Evolutionary conservation across 2,797 vertebrate genomes (phyloP), one percentile per base, ranked within the genome.

Genomic region (Fistularia commersonii): DNA sequence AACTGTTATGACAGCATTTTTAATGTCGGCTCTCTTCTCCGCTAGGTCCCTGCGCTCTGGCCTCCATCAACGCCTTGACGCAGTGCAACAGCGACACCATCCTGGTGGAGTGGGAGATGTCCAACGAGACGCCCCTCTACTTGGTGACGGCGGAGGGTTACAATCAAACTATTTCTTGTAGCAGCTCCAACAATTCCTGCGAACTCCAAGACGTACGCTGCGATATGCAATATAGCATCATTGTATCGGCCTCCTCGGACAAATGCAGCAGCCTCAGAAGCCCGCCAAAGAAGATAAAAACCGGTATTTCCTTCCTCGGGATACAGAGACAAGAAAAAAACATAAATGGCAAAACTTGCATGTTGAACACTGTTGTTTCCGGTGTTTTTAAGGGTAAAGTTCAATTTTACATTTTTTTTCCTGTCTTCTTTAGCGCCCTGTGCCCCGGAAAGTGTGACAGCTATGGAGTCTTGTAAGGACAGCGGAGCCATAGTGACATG

Each of bases 201-300:
- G 51, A 62, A 23, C 85, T 93, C 36, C 8, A 14, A 0, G 63
- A 51, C 1, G 45, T 52, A 0, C 57, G 13, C 36, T 93, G 92
- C 32, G 89, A 70, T 54, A 80, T 69, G 47, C 61, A 76, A 3
- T 93, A 92, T 51, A 86, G 70, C 52, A 41, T 92, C 69, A 86
- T 88, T 1, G 85, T 92, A 3, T 84, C 89, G 2, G 54, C 85
- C 1, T 80, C 86, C 7, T 91, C 88, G 2, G 74, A 87, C 70
- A 89, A 88, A 65, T 93, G 91, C 86, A 88, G 73, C 76, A 90
- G 79, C 69, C 69, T 88, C 40, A 80, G 90, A 35, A 92, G 91
- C 56, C 77, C 84, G 0, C 84, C 89, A 0, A 62, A 61, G 39
- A 84, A 71, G 66, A 71, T 91, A 8, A 48, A 57, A 39, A 90